Evolutionary conservation across 2,888 invertebrate species (phyloP), one percentile per base, ranked within the genome.

Genomic region (Kryphioiulus occultus): DNA sequence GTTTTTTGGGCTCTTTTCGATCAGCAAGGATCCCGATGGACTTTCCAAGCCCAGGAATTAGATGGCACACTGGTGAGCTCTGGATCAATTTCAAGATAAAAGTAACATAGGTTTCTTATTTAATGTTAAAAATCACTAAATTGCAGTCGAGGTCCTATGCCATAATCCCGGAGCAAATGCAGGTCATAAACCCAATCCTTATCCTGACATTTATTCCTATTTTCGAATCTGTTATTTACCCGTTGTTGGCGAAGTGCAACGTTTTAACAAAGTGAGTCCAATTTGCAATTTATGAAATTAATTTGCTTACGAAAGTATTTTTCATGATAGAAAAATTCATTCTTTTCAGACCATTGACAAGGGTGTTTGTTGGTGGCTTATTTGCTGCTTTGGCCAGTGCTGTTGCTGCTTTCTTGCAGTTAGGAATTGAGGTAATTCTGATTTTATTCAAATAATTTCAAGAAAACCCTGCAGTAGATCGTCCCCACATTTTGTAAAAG

Each of bases 1-100:
- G 93, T 99, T n/a, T 99, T 99, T 92, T 99, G 98, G 98, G 97
- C 99, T 0, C 93, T 99, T 0, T 99, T 96, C 92, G 99, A 99
- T 92, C 99, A 99, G 92, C 98, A 97, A 94, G 97, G 96, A 30
- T 97, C 97, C 0, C 93, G 96, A 89, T 98, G 98, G 98, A 97
- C 97, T 0, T 95, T 98, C 92, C 98, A 98, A 93, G 98, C 98
- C 0, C 95, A 95, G 17, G 94, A 95, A 89, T 98, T 98, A 98
- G 93, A 95, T 90, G 97, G 97, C 35, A 93, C 95, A 89, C 93
- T 97, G 88, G 95, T 95, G 0, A 93, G 93, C n/a, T n/a, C n/a
- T n/a, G n/a, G n/a, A n/a, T n/a, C n/a, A n/a, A n/a, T n/a, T n/a
- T n/a, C n/a, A n/a, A n/a, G n/a, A n/a, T n/a, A n/a, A n/a, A n/a